Base-by-base conservation (phyloP, 2,888 invertebrate genomes). In the Agonopterix alstromeriana region DNA sequence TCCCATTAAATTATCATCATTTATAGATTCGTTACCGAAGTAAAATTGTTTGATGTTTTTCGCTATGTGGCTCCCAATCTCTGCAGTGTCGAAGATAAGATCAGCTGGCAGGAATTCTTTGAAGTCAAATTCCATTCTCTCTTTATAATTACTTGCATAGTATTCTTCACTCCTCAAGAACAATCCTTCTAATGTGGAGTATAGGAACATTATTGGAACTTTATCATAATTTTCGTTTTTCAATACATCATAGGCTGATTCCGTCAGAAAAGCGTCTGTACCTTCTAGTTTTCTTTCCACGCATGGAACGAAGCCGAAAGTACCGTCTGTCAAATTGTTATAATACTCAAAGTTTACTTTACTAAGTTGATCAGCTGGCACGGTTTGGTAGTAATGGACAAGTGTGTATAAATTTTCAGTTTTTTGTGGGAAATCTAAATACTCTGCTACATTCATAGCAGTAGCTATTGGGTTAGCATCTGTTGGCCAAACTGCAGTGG, bases 291-390 rank as follows among this genome's bases (percentile, higher is more conserved):
- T 53, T 14, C 47, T 61, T 38, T 74, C 71, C 1, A 71, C 44
- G 45, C 74, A 73, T 1, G 72, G 72, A 0, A 58, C 67, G 10
- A 73, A 73, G 0, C 70, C 74, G 47, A 66, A 61, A 1, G 59
- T 63, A 0, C 70, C 69, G 46, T 68, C 67, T 8, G 56, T 64
- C 3, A 65, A 47, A 45, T 57, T 58, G n/a, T 58, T 56, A 10
- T 67, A 68, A 35, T 58, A 64, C 12, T 63, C 53, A 45, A 52
- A 54, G 46, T 61, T 70, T 0, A 43, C 40, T 36, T 17, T 35
- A 38, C 52, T 67, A n/a, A 73, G 40, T 44, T 27, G 42, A 43
- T 43, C 43, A 2, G 38, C 36, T n/a, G 47, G 35, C 5, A 47
- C 27, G 1, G 43, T 7, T 27, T 43, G 36, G 45, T 48, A 44